Percentiles rank a stretch among this genome's conserved stretches.
These are phyloP conservation scores for Pogonus chalceus DNA, from an alignment of 1,140 invertebrate genomes.

Conservation along the genomic window DNA sequence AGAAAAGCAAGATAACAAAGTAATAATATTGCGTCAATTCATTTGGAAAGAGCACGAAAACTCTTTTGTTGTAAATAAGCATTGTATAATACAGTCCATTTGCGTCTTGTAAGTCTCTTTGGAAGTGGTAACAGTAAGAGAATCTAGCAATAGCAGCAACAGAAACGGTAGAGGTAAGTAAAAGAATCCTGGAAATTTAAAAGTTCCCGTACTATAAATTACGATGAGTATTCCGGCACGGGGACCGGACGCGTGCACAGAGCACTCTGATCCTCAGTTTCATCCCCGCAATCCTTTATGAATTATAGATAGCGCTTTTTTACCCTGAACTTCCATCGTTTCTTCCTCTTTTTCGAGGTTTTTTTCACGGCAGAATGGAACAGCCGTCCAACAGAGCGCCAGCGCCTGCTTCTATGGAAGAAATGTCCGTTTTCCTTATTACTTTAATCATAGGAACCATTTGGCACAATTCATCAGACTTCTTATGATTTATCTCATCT, in stretches of 20 bases:
- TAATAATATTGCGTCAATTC: too few relatives aligned
- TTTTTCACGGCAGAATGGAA: not conserved
- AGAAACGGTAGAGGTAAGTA: too few relatives aligned
- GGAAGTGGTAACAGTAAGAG: too few relatives aligned
- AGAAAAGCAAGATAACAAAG: too few relatives aligned
- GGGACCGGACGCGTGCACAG: not conserved
- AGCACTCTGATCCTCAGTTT: slow-evolving; percentile 10
- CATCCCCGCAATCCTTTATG: slow-evolving; percentile 24
- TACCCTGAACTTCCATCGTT: slow-evolving; percentile 22
- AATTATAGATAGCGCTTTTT: slow-evolving; percentile 31
- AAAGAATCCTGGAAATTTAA: not conserved
- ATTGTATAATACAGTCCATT: too few relatives aligned
- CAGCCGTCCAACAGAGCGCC: too few relatives aligned
- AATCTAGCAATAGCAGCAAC: too few relatives aligned
- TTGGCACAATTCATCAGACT: slow-evolving; percentile 30
- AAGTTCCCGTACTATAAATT: slow-evolving; percentile 4
- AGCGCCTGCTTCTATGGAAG: slow-evolving; percentile 13
- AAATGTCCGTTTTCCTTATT: slow-evolving; percentile 30
- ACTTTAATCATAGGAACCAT: slow-evolving; percentile 34
- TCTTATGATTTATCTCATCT: slow-evolving; percentile 25
- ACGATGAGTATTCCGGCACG: not conserved
- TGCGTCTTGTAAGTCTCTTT: too few relatives aligned
- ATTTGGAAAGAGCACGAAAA: too few relatives aligned
- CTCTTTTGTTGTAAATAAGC: too few relatives aligned
- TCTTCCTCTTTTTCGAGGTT: not conserved